Percentiles rank a stretch among this genome's conserved stretches.
Evolutionary conservation across 2,888 invertebrate species (phyloP).

Genomic region (Ichneumoninae sp.): DNA sequence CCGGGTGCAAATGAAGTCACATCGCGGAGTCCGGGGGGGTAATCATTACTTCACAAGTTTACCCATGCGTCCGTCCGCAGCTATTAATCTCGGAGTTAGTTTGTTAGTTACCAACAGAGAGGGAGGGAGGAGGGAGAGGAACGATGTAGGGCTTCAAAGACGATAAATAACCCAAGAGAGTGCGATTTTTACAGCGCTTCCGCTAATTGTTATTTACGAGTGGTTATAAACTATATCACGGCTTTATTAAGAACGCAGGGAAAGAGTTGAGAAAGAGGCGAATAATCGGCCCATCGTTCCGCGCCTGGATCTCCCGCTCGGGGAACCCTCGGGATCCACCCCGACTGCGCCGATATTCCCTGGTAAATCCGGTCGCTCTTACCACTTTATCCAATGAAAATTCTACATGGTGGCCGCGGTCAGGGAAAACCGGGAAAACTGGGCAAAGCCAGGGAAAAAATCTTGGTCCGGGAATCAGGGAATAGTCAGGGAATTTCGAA

Average conservation of each 20-base stretch:
- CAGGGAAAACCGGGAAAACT: too few relatives aligned
- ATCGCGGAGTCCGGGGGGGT: slow-evolving; percentile 65
- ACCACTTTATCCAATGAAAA: background rate
- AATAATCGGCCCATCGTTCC: slow-evolving; percentile 51
- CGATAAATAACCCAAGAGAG: slow-evolving; percentile 74
- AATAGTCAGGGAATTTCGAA: too few relatives aligned
- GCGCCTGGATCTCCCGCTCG: background rate
- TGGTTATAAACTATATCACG: slow-evolving; percentile 77
- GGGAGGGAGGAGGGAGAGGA: slow-evolving; percentile 28
- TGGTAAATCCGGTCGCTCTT: background rate
- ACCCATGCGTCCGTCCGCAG: slow-evolving; percentile 72
- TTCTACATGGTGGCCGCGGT: too few relatives aligned
- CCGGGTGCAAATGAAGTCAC: slow-evolving; percentile 73
- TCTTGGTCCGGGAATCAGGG: too few relatives aligned
- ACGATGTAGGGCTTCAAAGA: slow-evolving; percentile 39
- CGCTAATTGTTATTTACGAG: slow-evolving; percentile 82
- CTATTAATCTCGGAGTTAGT: slow-evolving; percentile 80
- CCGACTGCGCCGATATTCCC: background rate
- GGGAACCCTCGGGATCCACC: background rate
- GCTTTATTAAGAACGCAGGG: slow-evolving; percentile 75
- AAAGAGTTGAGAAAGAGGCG: slow-evolving; percentile 38
- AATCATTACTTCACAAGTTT: slow-evolving; percentile 77
- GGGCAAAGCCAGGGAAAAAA: too few relatives aligned
- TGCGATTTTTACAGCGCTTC: slow-evolving; percentile 74
- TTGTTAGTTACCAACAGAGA: slow-evolving; percentile 73